These are phyloP conservation scores for Hirtodrosophila confusa DNA, from an alignment of 2,888 invertebrate genomes.

Conservation along the genomic window DNA sequence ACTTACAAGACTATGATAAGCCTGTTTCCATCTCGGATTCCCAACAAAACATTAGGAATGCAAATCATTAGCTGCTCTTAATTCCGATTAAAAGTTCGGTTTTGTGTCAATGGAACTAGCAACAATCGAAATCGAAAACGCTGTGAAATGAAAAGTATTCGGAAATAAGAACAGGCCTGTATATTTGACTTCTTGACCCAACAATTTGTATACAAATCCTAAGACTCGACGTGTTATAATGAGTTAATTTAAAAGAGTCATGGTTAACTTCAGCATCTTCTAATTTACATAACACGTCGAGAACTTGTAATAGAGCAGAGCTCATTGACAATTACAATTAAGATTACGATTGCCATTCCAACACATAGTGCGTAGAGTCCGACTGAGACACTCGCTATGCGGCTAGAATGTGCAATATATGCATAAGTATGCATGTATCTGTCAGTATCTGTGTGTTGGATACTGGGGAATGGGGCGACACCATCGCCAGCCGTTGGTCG, in stretches of 20 bases:
- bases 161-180: too few relatives aligned
- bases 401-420: constrained; percentile 27
- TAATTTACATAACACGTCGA: constrained; percentile 32
- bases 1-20: too few relatives aligned
- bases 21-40: too few relatives aligned
- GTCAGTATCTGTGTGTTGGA: constrained; percentile 4
- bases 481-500: constrained; percentile 62
- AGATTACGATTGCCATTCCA: constrained; percentile 24
- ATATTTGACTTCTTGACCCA: too few relatives aligned
- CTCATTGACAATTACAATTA: constrained; percentile 17
- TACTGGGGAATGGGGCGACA: constrained; percentile 34
- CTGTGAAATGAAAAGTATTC: too few relatives aligned
- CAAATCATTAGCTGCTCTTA: too few relatives aligned
- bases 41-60: too few relatives aligned
- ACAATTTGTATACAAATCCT: too few relatives aligned
- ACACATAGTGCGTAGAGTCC: constrained; percentile 23
- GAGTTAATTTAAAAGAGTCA: constrained; percentile 1
- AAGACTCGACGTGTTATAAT: too few relatives aligned
- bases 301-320: constrained; percentile 7
- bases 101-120: too few relatives aligned
- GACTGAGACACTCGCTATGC: constrained; percentile 1
- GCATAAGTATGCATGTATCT: constrained; percentile 3
- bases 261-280: constrained; percentile 21
- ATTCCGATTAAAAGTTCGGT: too few relatives aligned
- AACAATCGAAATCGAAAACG: too few relatives aligned